Conservation (phyloP, 2,113 vertebrate species). For the Mastomys coucha region DNA sequence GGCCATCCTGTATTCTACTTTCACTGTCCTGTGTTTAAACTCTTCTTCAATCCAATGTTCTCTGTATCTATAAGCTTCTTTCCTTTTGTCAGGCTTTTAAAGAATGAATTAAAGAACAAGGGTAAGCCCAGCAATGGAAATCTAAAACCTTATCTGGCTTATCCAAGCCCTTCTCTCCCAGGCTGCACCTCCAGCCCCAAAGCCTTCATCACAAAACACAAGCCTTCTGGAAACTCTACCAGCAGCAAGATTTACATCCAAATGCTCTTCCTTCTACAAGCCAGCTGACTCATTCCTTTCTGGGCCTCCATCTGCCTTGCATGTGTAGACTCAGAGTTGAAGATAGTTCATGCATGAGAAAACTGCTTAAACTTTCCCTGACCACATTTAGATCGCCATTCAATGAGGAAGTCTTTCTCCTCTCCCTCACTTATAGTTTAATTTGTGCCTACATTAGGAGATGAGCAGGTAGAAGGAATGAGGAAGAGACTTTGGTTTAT, state of each 20-base stretch:
- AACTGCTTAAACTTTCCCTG: constrained; percentile 40
- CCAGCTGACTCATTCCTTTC: background rate
- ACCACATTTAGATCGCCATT: constrained; percentile 50
- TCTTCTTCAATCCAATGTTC: background rate
- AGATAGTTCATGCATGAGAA: background rate
- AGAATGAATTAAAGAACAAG: constrained; percentile 27
- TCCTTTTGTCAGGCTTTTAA: background rate
- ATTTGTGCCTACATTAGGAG: background rate
- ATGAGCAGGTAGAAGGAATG: background rate
- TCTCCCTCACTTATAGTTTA: background rate
- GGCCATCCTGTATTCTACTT: background rate
- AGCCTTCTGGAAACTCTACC: background rate
- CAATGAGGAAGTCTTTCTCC: constrained; percentile 24
- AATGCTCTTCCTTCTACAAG: constrained; percentile 24
- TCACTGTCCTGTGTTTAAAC: background rate
- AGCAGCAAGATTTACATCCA: background rate
- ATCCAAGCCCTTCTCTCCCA: background rate
- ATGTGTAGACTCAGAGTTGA: background rate
- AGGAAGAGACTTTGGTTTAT: background rate
- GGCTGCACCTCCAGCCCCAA: background rate
- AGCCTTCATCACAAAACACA: background rate
- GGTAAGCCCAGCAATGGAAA: constrained; percentile 24
- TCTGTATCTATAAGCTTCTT: background rate
- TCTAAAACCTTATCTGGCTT: background rate
- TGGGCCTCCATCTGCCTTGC: background rate